Evolutionary conservation across 1,140 invertebrate genomes (phyloP).

Genomic region (Drosophila repletoides): DNA sequence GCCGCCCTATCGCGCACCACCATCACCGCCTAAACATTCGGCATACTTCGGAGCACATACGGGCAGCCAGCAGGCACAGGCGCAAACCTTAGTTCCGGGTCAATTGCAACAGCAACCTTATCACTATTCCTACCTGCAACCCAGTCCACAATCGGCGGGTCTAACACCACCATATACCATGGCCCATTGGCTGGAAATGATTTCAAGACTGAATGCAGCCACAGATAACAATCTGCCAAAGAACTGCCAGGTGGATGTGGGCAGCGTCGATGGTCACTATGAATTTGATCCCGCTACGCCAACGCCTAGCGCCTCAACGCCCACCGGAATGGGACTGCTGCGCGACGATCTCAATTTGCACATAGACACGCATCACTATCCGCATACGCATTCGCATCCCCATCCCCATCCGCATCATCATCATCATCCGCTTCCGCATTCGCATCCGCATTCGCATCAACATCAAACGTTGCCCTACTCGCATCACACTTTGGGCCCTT

Average conservation of each 20-base stretch:
- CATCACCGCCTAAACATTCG: conserved; percentile 83
- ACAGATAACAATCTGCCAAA: conserved; percentile 83
- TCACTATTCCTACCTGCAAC: conserved; percentile 46
- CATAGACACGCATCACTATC: conserved; percentile 66
- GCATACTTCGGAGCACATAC: conserved; percentile 50
- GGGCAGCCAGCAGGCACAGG: conserved; percentile 59
- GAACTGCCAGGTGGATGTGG: conserved; percentile 87
- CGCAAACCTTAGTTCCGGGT: conserved; percentile 44
- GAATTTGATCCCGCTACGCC: conserved; percentile 94
- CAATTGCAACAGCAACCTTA: conserved; percentile 41
- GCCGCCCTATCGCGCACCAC: conserved; percentile 88
- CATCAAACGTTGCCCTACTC: too few relatives aligned
- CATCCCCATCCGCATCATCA: conserved; percentile 23
- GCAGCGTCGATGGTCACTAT: conserved; percentile 96
- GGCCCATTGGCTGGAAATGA: conserved; percentile 85
- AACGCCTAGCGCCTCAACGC: conserved; percentile 86
- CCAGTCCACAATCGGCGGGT: conserved; percentile 46
- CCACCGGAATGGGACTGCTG: conserved; percentile 83
- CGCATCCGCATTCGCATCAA: conserved; percentile 7
- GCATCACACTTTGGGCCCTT: conserved; percentile 58
- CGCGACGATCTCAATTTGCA: conserved; percentile 79
- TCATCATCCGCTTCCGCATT: not conserved
- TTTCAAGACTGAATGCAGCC: conserved; percentile 83
- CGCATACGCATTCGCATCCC: conserved; percentile 32
- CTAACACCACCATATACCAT: conserved; percentile 85